Conservation (phyloP, 2,888 invertebrate species). For the Phengaris alcon region DNA sequence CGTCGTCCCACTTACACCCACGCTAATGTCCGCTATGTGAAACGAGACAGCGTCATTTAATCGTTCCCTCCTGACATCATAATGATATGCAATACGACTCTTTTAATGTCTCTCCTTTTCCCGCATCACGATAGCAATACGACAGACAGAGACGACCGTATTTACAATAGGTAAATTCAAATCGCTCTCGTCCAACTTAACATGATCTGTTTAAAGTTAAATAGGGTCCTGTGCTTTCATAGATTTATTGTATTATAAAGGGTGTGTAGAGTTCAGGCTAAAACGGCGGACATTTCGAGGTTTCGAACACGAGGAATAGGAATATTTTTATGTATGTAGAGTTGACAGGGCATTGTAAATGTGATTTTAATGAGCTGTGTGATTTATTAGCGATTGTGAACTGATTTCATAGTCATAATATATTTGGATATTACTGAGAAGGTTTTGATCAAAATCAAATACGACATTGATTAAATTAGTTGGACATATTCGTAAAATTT, state of each 20-base stretch:
- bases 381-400: constrained; percentile 43
- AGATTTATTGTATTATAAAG: constrained; percentile 37
- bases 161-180: constrained; percentile 28
- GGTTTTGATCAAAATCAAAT: constrained; percentile 9
- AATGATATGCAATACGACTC: constrained; percentile 67
- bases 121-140: constrained; percentile 34
- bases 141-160: constrained; percentile 43
- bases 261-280: constrained; percentile 43
- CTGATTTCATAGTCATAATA: constrained; percentile 8
- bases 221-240: constrained; percentile 38
- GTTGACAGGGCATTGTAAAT: constrained; percentile 55
- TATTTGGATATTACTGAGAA: constrained; percentile 7
- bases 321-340: constrained; percentile 54
- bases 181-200: constrained; percentile 40
- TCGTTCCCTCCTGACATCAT: constrained; percentile 46
- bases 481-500: background rate
- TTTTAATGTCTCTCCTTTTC: constrained; percentile 48
- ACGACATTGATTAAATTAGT: background rate
- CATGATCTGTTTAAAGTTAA: constrained; percentile 41
- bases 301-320: constrained; percentile 51
- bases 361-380: constrained; percentile 54
- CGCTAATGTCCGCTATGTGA: constrained; percentile 34
- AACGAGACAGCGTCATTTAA: constrained; percentile 49
- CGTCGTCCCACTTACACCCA: constrained; percentile 42
- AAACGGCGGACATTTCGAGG: constrained; percentile 50